Evolutionary conservation across 92 coral and sea anemone genomes (phyloP).

Genomic region (Palythoa grandiflora): DNA sequence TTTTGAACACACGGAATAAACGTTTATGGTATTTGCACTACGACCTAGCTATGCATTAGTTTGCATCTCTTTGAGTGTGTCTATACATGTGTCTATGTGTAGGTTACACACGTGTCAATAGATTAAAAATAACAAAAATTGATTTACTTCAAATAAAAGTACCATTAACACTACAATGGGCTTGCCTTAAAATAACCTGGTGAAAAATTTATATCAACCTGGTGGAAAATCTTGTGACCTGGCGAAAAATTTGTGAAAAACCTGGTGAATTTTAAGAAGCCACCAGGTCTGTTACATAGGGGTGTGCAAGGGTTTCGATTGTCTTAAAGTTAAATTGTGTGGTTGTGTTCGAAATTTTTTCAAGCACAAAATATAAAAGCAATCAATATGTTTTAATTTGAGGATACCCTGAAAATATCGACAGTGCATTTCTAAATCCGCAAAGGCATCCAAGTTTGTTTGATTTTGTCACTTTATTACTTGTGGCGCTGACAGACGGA

Average conservation of each 20-base stretch:
- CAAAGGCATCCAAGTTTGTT: neutral
- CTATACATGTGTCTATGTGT: neutral
- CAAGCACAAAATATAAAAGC: neutral
- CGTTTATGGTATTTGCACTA: conserved; percentile 13
- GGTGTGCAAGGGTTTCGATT: neutral
- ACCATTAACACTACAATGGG: too few relatives aligned
- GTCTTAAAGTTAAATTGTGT: neutral
- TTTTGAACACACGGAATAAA: neutral
- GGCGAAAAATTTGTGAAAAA: too few relatives aligned
- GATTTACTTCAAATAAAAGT: too few relatives aligned
- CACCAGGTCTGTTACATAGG: too few relatives aligned
- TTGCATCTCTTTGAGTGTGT: conserved; percentile 31
- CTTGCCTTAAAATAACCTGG: too few relatives aligned
- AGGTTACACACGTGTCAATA: too few relatives aligned
- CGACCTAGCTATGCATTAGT: conserved; percentile 2
- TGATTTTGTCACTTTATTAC: neutral
- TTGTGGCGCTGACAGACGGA: neutral
- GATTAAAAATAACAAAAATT: too few relatives aligned
- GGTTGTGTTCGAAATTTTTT: neutral
- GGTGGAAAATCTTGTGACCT: too few relatives aligned
- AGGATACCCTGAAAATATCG: neutral
- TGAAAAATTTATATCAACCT: too few relatives aligned
- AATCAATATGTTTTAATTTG: neutral
- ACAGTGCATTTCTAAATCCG: neutral
- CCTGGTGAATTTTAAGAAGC: too few relatives aligned